Base-by-base conservation (phyloP, 2,888 invertebrate genomes). In the Drosophila meridiana region DNA sequence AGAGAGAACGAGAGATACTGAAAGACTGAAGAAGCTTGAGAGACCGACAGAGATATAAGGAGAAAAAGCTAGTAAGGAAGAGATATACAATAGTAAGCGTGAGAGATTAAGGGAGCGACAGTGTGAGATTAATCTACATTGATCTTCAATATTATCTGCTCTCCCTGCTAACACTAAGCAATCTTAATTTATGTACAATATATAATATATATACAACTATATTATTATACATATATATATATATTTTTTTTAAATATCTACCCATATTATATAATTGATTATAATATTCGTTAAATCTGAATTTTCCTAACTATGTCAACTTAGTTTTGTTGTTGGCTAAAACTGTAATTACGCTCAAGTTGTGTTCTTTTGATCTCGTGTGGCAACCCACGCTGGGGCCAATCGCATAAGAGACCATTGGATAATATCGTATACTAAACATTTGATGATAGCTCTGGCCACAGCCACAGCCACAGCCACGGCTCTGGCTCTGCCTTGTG, bases 401-500 rank as follows among this genome's bases (percentile, higher is more conserved):
- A 60, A 42, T 63, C 48, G 47, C 55, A 48, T 55, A 13, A 14
- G 71, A 48, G 59, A 43, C 53, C 60, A 84, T 82, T 83, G 82
- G 84, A 87, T 82, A 87, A 82, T 82, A 87, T 67, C 34, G 38
- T 65, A 65, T 69, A 72, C 45, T 72, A 87, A 71, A 69, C 78
- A 66, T 73, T 76, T 73, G 61, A 66, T 78, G 78, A 62, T 71
- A 52, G 60, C 36, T 32, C 32, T 50, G 56, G 60, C n/a, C 28
- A 20, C 20, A 20, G 20, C 20, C 20, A 20, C 20, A 20, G 20
- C 20, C 20, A 20, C 20, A 50, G 13, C 53, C 48, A 0, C 14
- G 30, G 14, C 40, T 64, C 1, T n/a, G 40, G 26, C 34, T 36
- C 3, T 63, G 59, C 57, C 58, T 73, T 72, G 42, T 66, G 58